Base-by-base conservation (phyloP, 1,140 invertebrate species). In the Drosophila pachea region DNA sequence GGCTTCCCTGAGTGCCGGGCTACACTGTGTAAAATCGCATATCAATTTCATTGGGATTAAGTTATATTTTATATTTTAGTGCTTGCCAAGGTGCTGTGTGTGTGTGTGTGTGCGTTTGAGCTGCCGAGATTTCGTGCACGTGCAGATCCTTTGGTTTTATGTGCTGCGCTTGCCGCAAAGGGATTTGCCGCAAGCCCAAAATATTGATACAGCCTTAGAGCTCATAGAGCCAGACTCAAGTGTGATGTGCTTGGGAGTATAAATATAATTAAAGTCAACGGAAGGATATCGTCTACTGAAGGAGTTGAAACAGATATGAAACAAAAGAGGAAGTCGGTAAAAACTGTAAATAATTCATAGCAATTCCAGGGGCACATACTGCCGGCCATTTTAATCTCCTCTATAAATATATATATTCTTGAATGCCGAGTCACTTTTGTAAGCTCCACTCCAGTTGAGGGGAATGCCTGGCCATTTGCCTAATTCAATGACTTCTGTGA, bases 41-140 rank as follows among this genome's bases (percentile, higher is more conserved):
- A 83, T 83, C 78, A 83, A 83, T 83, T 83, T 83, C 75, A 62
- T 76, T 67, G 59, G 78, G 78, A 83, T 83, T 83, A 84, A 83
- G 78, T 76, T 86, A 86, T 84, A 84, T 84, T 84, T 84, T 84
- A 83, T 84, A 84, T 84, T 84, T 84, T 84, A 83, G 73, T 79
- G 76, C 76, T 86, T 49, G 66, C 45, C 68, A 76, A 79, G 76
- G 79, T 86, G 81, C 76, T 75, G 73, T 72, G 59, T 54, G 49
- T 45, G 42, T 40, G 45, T 58, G 32, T 52, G 36, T 43, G 35
- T 47, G 53, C 47, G 32, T 45, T 47, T 63, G 52, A 73, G 58
- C 54, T 6, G 75, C 78, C 70, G 79, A 78, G 79, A 83, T 83
- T 83, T 83, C 52, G 55, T 74, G 79, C 78, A 83, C 78, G 78